Conservation (phyloP, 2,888 invertebrate species). For the Conomelus anceps region DNA sequence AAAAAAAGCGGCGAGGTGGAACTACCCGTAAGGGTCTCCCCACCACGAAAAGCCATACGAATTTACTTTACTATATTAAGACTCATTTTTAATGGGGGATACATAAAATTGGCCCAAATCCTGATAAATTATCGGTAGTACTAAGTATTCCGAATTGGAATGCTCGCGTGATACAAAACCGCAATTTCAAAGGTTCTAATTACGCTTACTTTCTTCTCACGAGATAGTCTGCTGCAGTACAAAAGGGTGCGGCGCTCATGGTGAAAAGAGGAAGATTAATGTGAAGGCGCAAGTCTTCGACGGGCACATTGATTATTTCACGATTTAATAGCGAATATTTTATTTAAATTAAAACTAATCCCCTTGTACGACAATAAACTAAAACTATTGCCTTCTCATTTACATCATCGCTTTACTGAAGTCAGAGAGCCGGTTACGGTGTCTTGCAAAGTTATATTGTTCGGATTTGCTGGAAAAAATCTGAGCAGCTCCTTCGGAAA, state of each 20-base stretch:
- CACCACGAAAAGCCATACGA: too few species aligned
- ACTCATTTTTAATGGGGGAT: too few species aligned
- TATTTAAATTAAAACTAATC: not conserved
- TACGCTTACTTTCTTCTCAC: not conserved
- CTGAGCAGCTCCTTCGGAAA: not conserved
- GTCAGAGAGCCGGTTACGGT: not conserved
- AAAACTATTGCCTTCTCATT: not conserved
- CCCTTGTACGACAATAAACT: not conserved
- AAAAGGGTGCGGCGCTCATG: not conserved
- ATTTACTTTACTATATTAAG: too few species aligned
- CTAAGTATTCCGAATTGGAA: not conserved
- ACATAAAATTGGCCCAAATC: too few species aligned
- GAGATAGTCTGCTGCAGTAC: not conserved
- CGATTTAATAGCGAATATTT: not conserved
- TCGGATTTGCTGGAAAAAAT: not conserved
- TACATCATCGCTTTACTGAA: not conserved
- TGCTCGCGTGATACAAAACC: not conserved
- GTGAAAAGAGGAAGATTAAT: not conserved
- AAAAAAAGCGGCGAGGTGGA: too few species aligned
- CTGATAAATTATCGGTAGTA: not conserved
- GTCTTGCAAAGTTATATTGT: not conserved
- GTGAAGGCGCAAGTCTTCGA: not conserved
- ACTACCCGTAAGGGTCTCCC: too few species aligned
- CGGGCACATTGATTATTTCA: not conserved
- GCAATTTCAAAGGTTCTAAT: not conserved